Evolutionary conservation across 2,113 vertebrate genomes (phyloP).

Genomic region (Pelodiscus sinensis): DNA sequence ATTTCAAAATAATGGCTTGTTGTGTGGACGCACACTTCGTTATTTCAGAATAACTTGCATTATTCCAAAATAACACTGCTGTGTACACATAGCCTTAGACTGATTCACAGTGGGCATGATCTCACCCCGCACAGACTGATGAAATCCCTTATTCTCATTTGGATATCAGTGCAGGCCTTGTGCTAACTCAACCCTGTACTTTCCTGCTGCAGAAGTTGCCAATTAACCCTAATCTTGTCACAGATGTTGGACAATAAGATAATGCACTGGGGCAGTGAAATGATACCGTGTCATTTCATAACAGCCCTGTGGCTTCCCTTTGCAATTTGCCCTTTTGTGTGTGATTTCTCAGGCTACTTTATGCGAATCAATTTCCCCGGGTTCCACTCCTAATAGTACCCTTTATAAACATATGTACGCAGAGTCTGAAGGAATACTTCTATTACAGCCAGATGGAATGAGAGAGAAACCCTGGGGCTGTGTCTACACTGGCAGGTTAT

Average conservation of each 20-base stretch:
- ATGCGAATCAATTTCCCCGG: neutral
- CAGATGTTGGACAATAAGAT: rapidly evolving
- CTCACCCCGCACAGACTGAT: neutral
- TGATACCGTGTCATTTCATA: neutral
- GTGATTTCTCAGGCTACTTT: neutral
- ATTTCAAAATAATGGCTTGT: too few species aligned
- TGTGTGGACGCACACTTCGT: too few species aligned
- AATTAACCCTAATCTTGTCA: neutral
- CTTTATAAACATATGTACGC: neutral
- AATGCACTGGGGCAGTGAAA: neutral
- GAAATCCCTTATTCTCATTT: neutral
- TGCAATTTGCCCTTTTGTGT: neutral
- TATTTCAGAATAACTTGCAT: too few species aligned
- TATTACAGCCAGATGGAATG: too few species aligned
- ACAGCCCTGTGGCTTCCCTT: neutral
- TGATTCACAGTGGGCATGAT: neutral
- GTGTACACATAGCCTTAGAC: neutral
- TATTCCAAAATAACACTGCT: too few species aligned
- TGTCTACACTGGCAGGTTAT: too few species aligned
- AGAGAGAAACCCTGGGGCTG: too few species aligned
- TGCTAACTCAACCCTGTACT: neutral
- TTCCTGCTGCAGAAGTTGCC: neutral
- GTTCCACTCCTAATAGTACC: neutral
- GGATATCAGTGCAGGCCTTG: neutral
- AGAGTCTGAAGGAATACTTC: too few species aligned